A percentile compares a stretch with the other conserved stretches of the same genome.
phyloP scores from a whole-genome alignment of 2,113 vertebrate genomes.

The Megaceryle maxima region DNA sequence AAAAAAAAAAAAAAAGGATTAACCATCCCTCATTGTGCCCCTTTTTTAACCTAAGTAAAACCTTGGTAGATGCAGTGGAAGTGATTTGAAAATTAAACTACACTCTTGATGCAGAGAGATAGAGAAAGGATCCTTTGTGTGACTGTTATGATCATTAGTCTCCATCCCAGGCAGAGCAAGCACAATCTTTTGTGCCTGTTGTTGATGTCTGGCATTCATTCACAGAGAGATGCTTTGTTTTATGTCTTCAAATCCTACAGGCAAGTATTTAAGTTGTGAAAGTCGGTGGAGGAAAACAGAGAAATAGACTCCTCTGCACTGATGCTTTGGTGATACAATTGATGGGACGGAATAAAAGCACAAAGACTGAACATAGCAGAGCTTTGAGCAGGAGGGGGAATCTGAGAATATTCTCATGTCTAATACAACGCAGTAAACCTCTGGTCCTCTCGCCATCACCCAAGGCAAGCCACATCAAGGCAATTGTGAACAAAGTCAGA shows the following conservation, averaged over 20 bases:
- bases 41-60: background rate
- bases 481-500: background rate
- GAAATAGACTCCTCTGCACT: background rate
- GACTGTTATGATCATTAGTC: background rate
- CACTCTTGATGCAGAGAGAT: background rate
- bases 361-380: background rate
- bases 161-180: constrained; percentile 5
- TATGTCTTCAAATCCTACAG: background rate
- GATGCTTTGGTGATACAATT: background rate
- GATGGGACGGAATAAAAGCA: background rate
- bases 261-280: constrained; percentile 16
- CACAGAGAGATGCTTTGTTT: constrained; percentile 6
- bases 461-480: background rate
- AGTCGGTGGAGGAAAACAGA: background rate
- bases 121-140: background rate
- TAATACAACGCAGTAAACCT: fast-evolving
- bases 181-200: background rate
- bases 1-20: background rate
- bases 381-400: background rate
- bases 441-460: background rate
- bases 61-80: background rate
- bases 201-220: background rate
- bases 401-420: background rate
- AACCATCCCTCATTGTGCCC: background rate
- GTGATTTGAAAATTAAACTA: constrained; percentile 18